A percentile compares a stretch with the other conserved stretches of the same genome.
phyloP scores from a whole-genome alignment of 92 coral and sea anemone species.

The Diadumene lineata region DNA sequence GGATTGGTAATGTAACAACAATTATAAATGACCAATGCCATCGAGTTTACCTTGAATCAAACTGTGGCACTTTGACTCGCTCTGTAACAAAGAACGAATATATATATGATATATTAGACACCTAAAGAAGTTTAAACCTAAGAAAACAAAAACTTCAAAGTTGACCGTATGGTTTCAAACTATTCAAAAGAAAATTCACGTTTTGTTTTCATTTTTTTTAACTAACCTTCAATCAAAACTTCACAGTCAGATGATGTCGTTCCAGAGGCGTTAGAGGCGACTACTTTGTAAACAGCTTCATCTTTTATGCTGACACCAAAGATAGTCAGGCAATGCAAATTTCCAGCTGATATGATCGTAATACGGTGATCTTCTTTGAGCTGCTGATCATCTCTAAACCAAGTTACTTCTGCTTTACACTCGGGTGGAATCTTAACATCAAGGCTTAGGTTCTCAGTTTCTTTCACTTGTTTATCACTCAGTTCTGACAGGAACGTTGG shows the following conservation, averaged over 20 bases:
- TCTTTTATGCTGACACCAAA: conserved; percentile 79
- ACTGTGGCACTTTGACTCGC: conserved; percentile 62
- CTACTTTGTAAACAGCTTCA: conserved; percentile 84
- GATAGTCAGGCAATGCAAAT: conserved; percentile 87
- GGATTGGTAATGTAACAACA: too few relatives aligned
- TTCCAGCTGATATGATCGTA: conserved; percentile 75
- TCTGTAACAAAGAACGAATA: conserved; percentile 50
- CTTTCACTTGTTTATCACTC: conserved; percentile 83
- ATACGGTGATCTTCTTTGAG: conserved; percentile 86
- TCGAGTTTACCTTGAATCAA: conserved; percentile 11
- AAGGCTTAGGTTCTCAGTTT: conserved; percentile 80
- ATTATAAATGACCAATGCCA: too few relatives aligned
- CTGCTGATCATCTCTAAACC: conserved; percentile 84
- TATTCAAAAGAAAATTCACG: too few relatives aligned
- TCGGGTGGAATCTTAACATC: conserved; percentile 81
- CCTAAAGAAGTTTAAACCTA: too few relatives aligned
- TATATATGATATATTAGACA: too few relatives aligned
- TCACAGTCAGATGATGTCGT: conserved; percentile 80
- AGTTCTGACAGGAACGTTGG: conserved; percentile 70
- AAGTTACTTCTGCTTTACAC: conserved; percentile 74
- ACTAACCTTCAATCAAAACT: conserved; percentile 79
- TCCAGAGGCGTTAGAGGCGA: conserved; percentile 81
- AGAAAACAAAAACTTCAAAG: background rate
- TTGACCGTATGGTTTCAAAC: background rate
- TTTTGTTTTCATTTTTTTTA: background rate